Conservation (phyloP, 2,888 invertebrate genomes). For the Nasonia oneida region DNA sequence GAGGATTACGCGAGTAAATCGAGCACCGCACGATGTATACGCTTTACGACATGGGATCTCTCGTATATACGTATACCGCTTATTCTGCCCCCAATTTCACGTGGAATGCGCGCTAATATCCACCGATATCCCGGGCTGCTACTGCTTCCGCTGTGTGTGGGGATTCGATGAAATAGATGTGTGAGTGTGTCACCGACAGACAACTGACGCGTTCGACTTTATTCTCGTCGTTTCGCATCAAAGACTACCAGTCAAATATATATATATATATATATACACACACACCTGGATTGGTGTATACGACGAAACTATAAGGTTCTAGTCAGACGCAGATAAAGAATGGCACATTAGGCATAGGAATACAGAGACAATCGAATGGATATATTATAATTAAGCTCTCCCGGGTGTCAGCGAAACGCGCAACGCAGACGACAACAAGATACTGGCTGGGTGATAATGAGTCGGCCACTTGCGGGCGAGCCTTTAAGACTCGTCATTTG, state of each 20-base stretch:
- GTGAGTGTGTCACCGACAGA: neutral
- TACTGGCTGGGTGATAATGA: conserved; percentile 76
- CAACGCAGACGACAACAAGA: conserved; percentile 55
- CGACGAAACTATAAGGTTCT: neutral
- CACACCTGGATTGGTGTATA: no score
- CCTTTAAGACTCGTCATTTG: conserved; percentile 86
- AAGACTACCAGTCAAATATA: no score
- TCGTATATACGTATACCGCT: neutral
- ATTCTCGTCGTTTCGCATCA: no score
- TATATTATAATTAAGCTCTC: conserved; percentile 72
- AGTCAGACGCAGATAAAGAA: conserved; percentile 3
- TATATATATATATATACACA: no score
- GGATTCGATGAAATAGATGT: neutral
- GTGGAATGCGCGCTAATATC: conserved; percentile 61
- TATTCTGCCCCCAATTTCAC: conserved; percentile 55
- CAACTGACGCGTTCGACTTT: neutral
- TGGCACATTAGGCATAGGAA: conserved; percentile 57
- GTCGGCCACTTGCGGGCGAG: conserved; percentile 78
- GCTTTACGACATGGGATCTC: conserved; percentile 63
- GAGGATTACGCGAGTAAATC: conserved; percentile 75
- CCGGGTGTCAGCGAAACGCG: conserved; percentile 67
- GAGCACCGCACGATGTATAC: conserved; percentile 71
- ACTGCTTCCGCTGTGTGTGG: conserved; percentile 57
- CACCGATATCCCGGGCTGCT: conserved; percentile 31
- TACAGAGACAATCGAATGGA: conserved; percentile 62